Percentiles rank a stretch among this genome's conserved stretches.
phyloP scores from a whole-genome alignment of 2,113 vertebrate genomes.

The Thamnophis sirtalis region DNA sequence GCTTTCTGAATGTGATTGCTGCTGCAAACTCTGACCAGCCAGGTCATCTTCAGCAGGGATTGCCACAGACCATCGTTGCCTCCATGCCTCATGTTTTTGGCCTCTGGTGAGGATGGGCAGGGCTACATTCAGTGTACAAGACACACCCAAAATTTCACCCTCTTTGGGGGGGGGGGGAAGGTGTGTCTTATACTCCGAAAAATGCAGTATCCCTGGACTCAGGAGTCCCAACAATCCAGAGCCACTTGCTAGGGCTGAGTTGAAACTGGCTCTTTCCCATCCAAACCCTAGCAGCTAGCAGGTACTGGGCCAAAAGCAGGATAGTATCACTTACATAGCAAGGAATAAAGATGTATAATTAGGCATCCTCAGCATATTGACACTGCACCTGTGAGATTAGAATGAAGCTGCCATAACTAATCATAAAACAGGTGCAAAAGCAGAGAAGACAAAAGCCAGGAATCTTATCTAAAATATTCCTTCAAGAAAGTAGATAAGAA shows the following conservation, averaged over 20 bases:
- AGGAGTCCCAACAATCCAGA: neutral
- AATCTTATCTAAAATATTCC: neutral
- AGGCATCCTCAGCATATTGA: neutral
- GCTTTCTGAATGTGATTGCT: too few relatives aligned
- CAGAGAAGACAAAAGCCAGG: neutral
- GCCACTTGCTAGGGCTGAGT: neutral
- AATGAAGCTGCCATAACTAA: neutral
- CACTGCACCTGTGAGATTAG: neutral
- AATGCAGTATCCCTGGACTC: neutral
- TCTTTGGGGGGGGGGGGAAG: too few relatives aligned
- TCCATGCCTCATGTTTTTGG: too few relatives aligned
- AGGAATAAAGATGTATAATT: neutral
- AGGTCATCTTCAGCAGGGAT: too few relatives aligned
- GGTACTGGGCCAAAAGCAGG: neutral
- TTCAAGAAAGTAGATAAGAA: neutral
- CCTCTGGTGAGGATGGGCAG: too few relatives aligned
- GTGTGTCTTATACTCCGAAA: too few relatives aligned
- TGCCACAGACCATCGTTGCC: too few relatives aligned
- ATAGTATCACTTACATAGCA: neutral
- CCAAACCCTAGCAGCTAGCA: neutral
- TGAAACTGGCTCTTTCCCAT: neutral
- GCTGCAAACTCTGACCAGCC: too few relatives aligned
- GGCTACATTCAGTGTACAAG: too few relatives aligned
- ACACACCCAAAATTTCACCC: too few relatives aligned
- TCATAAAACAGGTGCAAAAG: neutral